Evolutionary conservation across 2,113 vertebrate genomes (phyloP).

Genomic region (Thymallus thymallus): DNA sequence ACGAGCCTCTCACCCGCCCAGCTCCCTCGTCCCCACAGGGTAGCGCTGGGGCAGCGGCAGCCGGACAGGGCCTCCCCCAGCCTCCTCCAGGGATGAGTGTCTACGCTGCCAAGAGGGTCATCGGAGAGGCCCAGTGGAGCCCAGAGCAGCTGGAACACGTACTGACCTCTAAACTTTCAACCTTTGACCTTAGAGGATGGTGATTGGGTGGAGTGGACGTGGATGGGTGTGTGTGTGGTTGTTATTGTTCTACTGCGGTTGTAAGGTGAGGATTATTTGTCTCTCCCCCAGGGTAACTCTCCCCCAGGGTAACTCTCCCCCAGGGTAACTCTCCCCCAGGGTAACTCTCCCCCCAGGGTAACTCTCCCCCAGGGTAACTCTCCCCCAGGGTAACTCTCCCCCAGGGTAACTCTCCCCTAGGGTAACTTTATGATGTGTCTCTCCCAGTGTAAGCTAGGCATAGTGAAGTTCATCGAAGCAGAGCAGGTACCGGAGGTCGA

Average conservation of each 20-base stretch:
- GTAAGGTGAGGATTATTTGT: too few relatives aligned
- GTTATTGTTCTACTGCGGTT: too few relatives aligned
- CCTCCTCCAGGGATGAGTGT: constrained; percentile 97
- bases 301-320: too few relatives aligned
- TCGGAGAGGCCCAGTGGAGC: constrained; percentile 94
- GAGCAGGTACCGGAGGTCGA: constrained; percentile 95
- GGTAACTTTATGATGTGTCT: not conserved
- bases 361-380: too few relatives aligned
- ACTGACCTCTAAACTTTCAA: constrained; percentile 11
- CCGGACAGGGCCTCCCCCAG: constrained; percentile 84
- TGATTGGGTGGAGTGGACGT: too few relatives aligned
- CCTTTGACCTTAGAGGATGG: not conserved
- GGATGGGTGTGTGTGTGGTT: too few relatives aligned
- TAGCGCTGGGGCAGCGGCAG: constrained; percentile 66
- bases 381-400: too few relatives aligned
- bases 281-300: too few relatives aligned
- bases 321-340: too few relatives aligned
- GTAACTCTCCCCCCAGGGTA: too few relatives aligned
- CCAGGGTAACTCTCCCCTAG: too few relatives aligned
- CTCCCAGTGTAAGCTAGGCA: constrained; percentile 92
- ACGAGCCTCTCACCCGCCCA: constrained; percentile 89
- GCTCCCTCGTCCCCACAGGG: constrained; percentile 81
- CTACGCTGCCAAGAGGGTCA: constrained; percentile 92
- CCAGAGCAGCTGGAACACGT: constrained; percentile 96
- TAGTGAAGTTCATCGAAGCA: constrained; percentile 96